Conservation (phyloP, 1,140 invertebrate species). For the Trachymyrmex septentrionalis region DNA sequence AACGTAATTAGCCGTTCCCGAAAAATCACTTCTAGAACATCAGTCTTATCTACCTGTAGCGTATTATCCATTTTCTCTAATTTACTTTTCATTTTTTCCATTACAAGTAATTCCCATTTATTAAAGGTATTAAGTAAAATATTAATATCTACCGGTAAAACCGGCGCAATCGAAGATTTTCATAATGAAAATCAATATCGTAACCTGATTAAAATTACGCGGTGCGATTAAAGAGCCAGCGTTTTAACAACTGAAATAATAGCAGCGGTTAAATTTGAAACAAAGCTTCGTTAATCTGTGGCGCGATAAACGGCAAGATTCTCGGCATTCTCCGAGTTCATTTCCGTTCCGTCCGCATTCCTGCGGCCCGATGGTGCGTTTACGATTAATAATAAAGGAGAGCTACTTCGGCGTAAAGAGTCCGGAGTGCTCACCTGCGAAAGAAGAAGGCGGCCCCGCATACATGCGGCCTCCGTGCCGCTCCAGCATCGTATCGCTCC, state of each 20-base stretch:
- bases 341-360: slow-evolving; percentile 14
- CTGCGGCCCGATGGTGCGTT: slow-evolving; percentile 14
- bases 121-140: too few species aligned
- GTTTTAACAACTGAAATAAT: not conserved
- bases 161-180: not conserved
- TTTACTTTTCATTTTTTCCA: too few species aligned
- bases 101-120: too few species aligned
- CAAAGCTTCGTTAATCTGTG: not conserved
- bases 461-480: too few species aligned
- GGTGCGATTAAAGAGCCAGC: not conserved
- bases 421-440: not conserved
- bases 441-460: not conserved
- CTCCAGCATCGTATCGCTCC: not conserved
- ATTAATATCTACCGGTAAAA: too few species aligned
- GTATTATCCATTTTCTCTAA: too few species aligned
- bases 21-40: too few species aligned
- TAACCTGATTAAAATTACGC: not conserved
- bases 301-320: slow-evolving; percentile 25
- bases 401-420: slow-evolving; percentile 24
- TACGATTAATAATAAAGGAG: slow-evolving; percentile 49
- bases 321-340: not conserved
- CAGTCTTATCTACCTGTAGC: too few species aligned
- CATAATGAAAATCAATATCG: not conserved
- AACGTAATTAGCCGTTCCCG: too few species aligned
- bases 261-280: not conserved